phyloP scores from a whole-genome alignment of 2,797 vertebrate species.

The Sciurus carolinensis region DNA sequence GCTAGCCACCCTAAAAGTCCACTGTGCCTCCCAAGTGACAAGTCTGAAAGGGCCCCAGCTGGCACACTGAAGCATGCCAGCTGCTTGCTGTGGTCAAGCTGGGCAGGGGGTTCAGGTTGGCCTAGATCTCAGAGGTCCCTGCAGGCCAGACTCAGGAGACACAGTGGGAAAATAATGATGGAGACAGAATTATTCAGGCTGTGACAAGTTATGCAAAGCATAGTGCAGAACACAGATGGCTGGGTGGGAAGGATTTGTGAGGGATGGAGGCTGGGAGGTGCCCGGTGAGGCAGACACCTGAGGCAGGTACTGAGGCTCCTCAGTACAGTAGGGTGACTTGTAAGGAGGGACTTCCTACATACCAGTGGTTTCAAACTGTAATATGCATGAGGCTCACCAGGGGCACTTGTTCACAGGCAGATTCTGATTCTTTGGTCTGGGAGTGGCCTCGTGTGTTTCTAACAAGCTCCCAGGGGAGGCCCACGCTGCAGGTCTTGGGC shows the following conservation, averaged over 20 bases:
- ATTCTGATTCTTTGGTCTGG: neutral
- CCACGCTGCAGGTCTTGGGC: neutral
- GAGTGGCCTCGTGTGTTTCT: neutral
- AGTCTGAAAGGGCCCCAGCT: neutral
- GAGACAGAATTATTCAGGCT: neutral
- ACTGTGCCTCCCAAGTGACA: neutral
- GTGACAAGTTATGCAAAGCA: no score
- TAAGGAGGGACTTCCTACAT: neutral
- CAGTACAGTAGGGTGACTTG: neutral
- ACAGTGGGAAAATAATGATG: neutral
- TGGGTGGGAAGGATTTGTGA: neutral
- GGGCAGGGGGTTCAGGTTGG: accelerated
- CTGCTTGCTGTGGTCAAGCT: neutral
- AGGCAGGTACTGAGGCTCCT: neutral
- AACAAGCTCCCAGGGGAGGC: neutral
- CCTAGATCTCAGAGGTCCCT: neutral
- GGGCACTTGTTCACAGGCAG: neutral
- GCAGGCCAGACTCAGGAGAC: neutral
- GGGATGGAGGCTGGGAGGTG: neutral
- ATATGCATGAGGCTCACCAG: neutral
- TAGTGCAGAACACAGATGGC: neutral
- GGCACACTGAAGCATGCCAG: neutral
- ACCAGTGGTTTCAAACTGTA: neutral
- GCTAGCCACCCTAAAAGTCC: conserved; percentile 19
- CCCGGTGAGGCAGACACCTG: neutral